Percentiles rank a stretch among this genome's conserved stretches.
These are phyloP conservation scores for Plebejus anna DNA, from an alignment of 2,888 invertebrate genomes.

Conservation along the genomic window DNA sequence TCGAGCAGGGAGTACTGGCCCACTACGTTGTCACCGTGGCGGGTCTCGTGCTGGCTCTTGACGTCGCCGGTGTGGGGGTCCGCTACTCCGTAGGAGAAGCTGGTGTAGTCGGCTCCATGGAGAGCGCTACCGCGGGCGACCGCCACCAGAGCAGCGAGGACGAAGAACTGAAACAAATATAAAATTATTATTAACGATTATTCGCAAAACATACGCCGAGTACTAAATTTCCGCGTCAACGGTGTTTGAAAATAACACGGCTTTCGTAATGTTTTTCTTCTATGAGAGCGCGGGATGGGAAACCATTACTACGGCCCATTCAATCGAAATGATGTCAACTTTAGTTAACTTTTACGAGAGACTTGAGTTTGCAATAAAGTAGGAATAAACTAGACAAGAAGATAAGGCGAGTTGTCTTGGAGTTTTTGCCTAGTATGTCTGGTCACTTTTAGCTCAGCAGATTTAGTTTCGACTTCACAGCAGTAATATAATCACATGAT, in stretches of 20 bases:
- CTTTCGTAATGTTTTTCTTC: not conserved
- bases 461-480: not conserved
- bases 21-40: slow-evolving; percentile 81
- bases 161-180: slow-evolving; percentile 62
- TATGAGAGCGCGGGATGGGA: not conserved
- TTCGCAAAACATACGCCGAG: not conserved
- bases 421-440: not conserved
- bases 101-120: slow-evolving; percentile 64
- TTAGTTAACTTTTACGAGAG: slow-evolving; percentile 3
- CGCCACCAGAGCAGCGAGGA: slow-evolving; percentile 67
- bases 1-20: slow-evolving; percentile 75
- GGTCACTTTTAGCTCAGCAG: not conserved
- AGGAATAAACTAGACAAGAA: slow-evolving; percentile 1
- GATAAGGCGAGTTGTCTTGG: not conserved
- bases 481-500: not conserved
- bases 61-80: slow-evolving; percentile 73
- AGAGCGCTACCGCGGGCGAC: slow-evolving; percentile 64
- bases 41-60: slow-evolving; percentile 81
- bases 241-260: not conserved
- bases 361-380: slow-evolving; percentile 11
- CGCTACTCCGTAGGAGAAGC: slow-evolving; percentile 70
- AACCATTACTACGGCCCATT: not conserved
- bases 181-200: not conserved
- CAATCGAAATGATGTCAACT: not conserved
- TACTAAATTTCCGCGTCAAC: not conserved